Evolutionary conservation across 1,140 invertebrate genomes (phyloP), one percentile per base, ranked within the genome.

Genomic region (Halesus radiatus): DNA sequence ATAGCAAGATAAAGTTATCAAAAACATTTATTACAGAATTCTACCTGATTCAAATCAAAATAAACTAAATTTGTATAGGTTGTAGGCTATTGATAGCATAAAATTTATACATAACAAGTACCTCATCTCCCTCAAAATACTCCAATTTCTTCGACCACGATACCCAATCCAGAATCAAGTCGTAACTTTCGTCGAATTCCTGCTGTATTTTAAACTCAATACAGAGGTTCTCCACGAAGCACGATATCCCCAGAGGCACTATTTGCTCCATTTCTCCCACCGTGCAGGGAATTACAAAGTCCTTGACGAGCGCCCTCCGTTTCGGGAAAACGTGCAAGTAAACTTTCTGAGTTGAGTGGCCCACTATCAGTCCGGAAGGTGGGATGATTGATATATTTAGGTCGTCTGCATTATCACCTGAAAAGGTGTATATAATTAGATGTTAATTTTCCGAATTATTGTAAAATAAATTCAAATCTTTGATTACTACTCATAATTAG

Each of bases 211-310:
- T 62, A 23, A 76, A 76, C 22, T 62, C 54, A 5, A 76, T 53
- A 18, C 23, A 10, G 13, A 76, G 56, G 50, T 50, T 60, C 13
- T 76, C 75, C 18, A 77, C 64, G 23, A 64, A 64, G 50, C 76
- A 77, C 13, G 23, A 8, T 3, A 77, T n/a, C 15, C 15, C 64
- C 64, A 77, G 20, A 64, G 64, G 58, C 7, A 66, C 15, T n/a
- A 68, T 15, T 45, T 68, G 58, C 26, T 64, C 60, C 60, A 50
- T 54, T 37, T 68, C 60, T 53, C 76, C 76, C 7, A 77, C 76
- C 2, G 22, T 37, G 20, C 76, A 77, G 5, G 76, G 76, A 52
- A 77, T 68, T 20, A 66, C 50, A 50, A 64, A 68, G 29, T 68
- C 64, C 22, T 77, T 58, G n/a, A 77, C 66, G 20, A 77, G 20